A percentile compares a stretch with the other conserved stretches of the same genome.
Evolutionary conservation across 2,797 vertebrate species (phyloP).

Genomic region (Enteromius trimaculatus): DNA sequence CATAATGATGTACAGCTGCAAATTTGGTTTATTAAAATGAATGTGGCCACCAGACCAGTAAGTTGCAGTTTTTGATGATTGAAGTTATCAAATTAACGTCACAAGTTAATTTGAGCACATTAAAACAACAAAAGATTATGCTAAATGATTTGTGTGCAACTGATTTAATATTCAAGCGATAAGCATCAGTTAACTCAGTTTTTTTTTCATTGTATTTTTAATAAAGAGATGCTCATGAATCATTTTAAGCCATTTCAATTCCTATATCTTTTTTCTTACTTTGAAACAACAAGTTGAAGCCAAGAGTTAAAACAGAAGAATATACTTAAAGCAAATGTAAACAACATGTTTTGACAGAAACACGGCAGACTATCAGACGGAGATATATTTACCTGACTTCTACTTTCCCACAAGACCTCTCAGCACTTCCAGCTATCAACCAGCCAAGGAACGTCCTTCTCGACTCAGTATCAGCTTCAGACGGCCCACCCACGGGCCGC

Average conservation of each 20-base stretch:
- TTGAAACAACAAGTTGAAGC: neutral
- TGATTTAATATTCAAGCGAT: neutral
- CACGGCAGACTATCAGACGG: neutral
- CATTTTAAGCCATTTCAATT: neutral
- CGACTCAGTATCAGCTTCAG: conserved; percentile 2
- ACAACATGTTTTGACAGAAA: conserved; percentile 20
- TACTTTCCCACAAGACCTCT: conserved; percentile 9
- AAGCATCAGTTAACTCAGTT: neutral
- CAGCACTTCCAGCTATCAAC: conserved; percentile 21
- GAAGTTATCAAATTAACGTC: neutral
- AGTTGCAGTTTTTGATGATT: neutral
- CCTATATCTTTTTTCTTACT: neutral
- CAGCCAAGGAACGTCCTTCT: neutral
- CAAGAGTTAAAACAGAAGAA: neutral
- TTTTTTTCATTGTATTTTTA: neutral
- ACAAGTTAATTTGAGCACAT: neutral
- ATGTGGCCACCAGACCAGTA: neutral
- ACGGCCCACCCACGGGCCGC: conserved; percentile 5
- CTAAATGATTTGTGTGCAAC: neutral
- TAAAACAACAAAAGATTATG: conserved; percentile 7
- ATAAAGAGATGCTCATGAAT: neutral
- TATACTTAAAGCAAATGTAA: conserved; percentile 13
- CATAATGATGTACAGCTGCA: neutral
- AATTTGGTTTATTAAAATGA: neutral
- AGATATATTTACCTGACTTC: conserved; percentile 31